A percentile compares a stretch with the other conserved stretches of the same genome.
Evolutionary conservation across 1,140 invertebrate genomes (phyloP).

Genomic region (Calephelis virginiensis): DNA sequence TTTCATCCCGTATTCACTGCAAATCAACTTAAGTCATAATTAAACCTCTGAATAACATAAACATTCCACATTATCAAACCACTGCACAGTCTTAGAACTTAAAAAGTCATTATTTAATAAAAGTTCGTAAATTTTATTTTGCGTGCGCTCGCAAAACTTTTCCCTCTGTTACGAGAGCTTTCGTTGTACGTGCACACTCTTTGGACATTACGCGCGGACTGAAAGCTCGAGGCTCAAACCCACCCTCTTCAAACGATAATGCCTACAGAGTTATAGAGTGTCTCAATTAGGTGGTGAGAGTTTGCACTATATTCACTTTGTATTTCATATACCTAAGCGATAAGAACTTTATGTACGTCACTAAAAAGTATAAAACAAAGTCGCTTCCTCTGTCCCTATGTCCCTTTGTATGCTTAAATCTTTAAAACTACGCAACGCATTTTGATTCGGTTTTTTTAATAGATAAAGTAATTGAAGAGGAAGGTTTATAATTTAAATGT

Average conservation of each 20-base stretch:
- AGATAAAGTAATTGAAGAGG: too few species aligned
- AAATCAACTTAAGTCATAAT: conserved; percentile 33
- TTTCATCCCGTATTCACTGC: conserved; percentile 49
- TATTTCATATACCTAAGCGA: not conserved
- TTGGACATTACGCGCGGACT: conserved; percentile 43
- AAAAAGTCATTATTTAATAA: not conserved
- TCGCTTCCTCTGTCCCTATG: too few species aligned
- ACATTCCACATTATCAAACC: conserved; percentile 14
- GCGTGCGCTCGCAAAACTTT: conserved; percentile 45
- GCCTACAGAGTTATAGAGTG: conserved; percentile 32
- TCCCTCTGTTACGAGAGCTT: conserved; percentile 37
- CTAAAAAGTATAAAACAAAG: too few species aligned
- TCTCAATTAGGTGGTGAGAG: conserved; percentile 34
- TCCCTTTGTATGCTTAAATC: too few species aligned
- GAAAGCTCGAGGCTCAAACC: conserved; percentile 16
- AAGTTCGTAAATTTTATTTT: not conserved
- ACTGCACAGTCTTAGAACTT: not conserved
- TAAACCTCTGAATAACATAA: conserved; percentile 22
- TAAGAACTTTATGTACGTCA: too few species aligned
- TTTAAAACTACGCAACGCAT: too few species aligned
- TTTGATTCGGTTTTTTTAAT: too few species aligned
- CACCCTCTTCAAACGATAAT: conserved; percentile 27
- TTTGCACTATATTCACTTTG: conserved; percentile 32
- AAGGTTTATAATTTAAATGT: too few species aligned
- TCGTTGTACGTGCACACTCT: conserved; percentile 33